phyloP scores from a whole-genome alignment of 37 sponge, comb jelly and placozoan genomes.

The Beroe forskalii region DNA sequence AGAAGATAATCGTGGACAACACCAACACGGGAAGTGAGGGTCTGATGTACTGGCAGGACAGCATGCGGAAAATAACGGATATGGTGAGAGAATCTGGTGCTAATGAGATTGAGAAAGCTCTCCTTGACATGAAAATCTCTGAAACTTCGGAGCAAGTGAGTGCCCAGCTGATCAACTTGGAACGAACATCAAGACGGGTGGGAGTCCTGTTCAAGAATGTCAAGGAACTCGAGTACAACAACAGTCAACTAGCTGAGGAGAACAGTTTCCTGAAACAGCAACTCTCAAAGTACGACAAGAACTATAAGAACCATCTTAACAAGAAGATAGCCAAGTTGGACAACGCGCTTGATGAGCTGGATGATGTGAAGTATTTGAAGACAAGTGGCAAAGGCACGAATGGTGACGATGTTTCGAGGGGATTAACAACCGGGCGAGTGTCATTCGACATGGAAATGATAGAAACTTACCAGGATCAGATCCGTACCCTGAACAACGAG shows the following conservation, averaged over 20 bases:
- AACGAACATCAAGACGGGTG: neutral
- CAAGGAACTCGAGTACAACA: slow-evolving; percentile 6
- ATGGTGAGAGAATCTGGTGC: neutral
- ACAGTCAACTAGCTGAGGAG: neutral
- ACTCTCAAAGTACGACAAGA: slow-evolving; percentile 29
- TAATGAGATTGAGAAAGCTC: slow-evolving; percentile 42
- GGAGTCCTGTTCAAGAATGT: slow-evolving; percentile 43
- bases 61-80: neutral
- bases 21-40: slow-evolving; percentile 18
- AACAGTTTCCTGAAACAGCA: slow-evolving; percentile 49
- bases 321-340: slow-evolving; percentile 38
- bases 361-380: slow-evolving; percentile 26
- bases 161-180: neutral
- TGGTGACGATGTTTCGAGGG: neutral
- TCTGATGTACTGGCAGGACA: neutral
- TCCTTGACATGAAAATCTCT: slow-evolving; percentile 29
- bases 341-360: slow-evolving; percentile 31
- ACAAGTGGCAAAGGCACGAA: neutral
- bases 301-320: neutral
- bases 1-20: slow-evolving; percentile 51
- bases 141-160: neutral
- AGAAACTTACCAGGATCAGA: slow-evolving; percentile 40
- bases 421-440: neutral
- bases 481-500: neutral
- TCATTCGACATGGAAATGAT: slow-evolving; percentile 61